Evolutionary conservation across 2,888 invertebrate genomes (phyloP), one percentile per base, ranked within the genome.

Genomic region (Yponomeuta evonymella): DNA sequence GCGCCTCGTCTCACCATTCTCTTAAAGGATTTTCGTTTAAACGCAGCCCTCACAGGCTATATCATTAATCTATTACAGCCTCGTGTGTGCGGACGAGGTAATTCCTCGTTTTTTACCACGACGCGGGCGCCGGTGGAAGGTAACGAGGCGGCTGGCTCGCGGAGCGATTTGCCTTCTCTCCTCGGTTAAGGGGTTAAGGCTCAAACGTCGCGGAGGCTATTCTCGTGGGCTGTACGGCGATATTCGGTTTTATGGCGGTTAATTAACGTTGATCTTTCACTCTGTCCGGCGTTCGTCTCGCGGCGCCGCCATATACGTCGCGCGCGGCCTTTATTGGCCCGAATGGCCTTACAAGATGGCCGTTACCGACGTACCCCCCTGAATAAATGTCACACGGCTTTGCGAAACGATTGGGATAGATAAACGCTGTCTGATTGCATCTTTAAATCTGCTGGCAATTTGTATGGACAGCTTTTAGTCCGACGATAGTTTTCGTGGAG

Each of bases 31-130:
- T 79, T 78, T 82, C 83, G 81, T 85, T 87, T 85, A 86, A 86
- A 86, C 81, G 83, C 87, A 85, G 84, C 83, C 82, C 83, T 84
- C 80, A 81, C 84, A 84, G 83, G 84, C 88, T 83, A 84, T 89
- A 90, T 90, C 90, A 90, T 91, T 91, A 90, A 91, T 90, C 90
- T 91, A 91, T 91, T 90, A 90, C 86, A 66, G 83, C 83, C 85
- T 84, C 82, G 83, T 82, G 84, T 81, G 83, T 83, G 82, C 83
- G 51, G 51, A 58, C 51, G 83, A 80, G 81, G 81, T 81, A 77
- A 83, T 82, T 83, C 77, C 81, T 82, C 79, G 78, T 84, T 86
- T 87, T 85, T 86, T 82, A 75, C 72, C 29, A 51, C 30, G 80
- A 75, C 81, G 79, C 30, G 12, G 58, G 23, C 62, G 69, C 48